Conservation (phyloP, 2,113 vertebrate genomes). For the Paratilapia polleni region DNA sequence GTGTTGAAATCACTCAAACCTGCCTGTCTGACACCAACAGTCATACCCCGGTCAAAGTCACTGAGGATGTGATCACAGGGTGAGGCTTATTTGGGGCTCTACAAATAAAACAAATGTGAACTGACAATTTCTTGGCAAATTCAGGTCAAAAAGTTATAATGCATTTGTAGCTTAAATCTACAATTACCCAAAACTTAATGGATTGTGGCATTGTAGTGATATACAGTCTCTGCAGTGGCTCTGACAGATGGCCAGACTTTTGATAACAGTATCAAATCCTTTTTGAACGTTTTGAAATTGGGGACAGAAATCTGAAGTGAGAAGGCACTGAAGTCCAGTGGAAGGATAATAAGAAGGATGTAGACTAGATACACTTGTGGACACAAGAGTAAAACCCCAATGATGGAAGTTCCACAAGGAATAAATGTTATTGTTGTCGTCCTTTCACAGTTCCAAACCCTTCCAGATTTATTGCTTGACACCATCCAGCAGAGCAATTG, state of each 20-base stretch:
- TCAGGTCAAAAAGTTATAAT: neutral
- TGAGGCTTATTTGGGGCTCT: neutral
- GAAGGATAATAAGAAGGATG: neutral
- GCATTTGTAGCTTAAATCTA: neutral
- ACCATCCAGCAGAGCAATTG: neutral
- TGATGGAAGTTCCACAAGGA: neutral
- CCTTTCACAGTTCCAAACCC: neutral
- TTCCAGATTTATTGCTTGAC: neutral
- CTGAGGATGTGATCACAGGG: neutral
- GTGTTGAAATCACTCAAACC: neutral
- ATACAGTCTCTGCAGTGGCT: neutral
- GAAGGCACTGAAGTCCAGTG: neutral
- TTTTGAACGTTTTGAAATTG: neutral
- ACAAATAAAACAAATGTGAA: neutral
- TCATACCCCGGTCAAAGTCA: neutral
- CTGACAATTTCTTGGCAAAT: neutral
- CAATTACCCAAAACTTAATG: neutral
- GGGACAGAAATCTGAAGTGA: neutral
- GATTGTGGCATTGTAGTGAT: neutral
- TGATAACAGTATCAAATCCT: neutral
- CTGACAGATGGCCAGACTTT: neutral
- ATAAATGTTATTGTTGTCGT: neutral
- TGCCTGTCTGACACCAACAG: neutral
- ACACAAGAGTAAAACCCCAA: neutral
- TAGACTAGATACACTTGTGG: neutral